A percentile compares a stretch with the other conserved stretches of the same genome.
Evolutionary conservation across 1,140 invertebrate species (phyloP).

Genomic region (Anthonomus grandis): DNA sequence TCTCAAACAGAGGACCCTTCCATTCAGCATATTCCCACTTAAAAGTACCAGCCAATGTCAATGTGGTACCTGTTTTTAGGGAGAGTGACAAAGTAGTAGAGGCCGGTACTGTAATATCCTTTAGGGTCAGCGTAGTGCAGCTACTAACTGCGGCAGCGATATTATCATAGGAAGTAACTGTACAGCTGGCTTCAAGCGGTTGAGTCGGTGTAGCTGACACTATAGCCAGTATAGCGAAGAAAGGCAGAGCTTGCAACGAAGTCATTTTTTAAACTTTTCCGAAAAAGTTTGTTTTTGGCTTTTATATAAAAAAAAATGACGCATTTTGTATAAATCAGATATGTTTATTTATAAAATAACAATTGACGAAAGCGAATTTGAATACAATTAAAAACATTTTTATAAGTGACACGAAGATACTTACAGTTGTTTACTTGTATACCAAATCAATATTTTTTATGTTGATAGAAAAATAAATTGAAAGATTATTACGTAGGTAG

Average conservation of each 20-base stretch:
- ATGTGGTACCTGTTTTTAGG: slow-evolving; percentile 6
- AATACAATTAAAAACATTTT: too few species aligned
- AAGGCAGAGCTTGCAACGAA: not conserved
- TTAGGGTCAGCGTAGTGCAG: slow-evolving; percentile 9
- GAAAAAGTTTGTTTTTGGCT: not conserved
- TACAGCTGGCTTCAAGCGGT: slow-evolving; percentile 2
- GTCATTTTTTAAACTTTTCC: too few species aligned
- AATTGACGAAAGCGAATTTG: too few species aligned
- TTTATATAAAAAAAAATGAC: too few species aligned
- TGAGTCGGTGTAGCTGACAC: not conserved
- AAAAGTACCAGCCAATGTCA: slow-evolving; percentile 11
- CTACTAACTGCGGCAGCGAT: slow-evolving; percentile 3
- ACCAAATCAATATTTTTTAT: too few species aligned
- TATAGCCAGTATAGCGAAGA: not conserved
- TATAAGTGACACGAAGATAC: too few species aligned
- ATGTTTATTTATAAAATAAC: too few species aligned
- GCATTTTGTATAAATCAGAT: too few species aligned
- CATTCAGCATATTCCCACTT: slow-evolving; percentile 20
- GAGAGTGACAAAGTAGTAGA: not conserved
- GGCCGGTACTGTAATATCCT: slow-evolving; percentile 13
- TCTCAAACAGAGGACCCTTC: slow-evolving; percentile 21
- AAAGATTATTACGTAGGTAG: too few species aligned
- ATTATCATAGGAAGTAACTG: slow-evolving; percentile 8
- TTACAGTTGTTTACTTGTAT: too few species aligned
- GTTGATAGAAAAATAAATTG: too few species aligned